phyloP scores from a whole-genome alignment of 2,888 invertebrate species.

The Drosophila mercatorum region DNA sequence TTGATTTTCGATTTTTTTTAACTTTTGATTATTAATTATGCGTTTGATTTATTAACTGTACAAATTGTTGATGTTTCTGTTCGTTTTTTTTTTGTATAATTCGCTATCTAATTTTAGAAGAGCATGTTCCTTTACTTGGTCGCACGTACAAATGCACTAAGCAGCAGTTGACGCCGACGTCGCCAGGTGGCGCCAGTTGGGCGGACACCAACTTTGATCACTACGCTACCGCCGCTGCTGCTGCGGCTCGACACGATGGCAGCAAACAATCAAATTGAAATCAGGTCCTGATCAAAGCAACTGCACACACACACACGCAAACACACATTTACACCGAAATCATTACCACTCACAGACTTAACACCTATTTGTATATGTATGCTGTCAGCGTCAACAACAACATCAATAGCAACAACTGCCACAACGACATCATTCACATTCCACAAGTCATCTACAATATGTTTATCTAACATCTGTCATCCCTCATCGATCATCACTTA shows the following conservation, averaged over 20 bases:
- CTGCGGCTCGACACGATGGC: constrained; percentile 33
- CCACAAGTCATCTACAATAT: constrained; percentile 11
- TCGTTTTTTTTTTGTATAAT: constrained; percentile 58
- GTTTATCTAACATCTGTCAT: not conserved
- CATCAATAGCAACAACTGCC: constrained; percentile 2
- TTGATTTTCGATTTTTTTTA: not conserved
- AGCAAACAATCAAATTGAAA: constrained; percentile 33
- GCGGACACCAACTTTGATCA: constrained; percentile 51
- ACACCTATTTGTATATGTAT: constrained; percentile 3
- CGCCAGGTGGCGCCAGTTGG: constrained; percentile 33
- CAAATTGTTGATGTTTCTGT: constrained; percentile 54
- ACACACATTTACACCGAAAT: constrained; percentile 13
- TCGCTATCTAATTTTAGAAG: constrained; percentile 84
- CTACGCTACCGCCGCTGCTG: constrained; percentile 29
- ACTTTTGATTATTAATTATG: constrained; percentile 11
- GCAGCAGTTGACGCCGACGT: constrained; percentile 25
- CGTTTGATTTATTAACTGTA: constrained; percentile 30
- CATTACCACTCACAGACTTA: not conserved
- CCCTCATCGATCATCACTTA: not conserved
- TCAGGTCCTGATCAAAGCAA: constrained; percentile 5
- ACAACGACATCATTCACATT: not conserved
- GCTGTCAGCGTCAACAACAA: not conserved
- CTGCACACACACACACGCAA: not conserved
- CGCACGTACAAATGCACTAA: constrained; percentile 82
- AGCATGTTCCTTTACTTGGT: constrained; percentile 86